These are phyloP conservation scores for Leptopilina drosophilae DNA, from an alignment of 2,888 invertebrate species.

Conservation along the genomic window DNA sequence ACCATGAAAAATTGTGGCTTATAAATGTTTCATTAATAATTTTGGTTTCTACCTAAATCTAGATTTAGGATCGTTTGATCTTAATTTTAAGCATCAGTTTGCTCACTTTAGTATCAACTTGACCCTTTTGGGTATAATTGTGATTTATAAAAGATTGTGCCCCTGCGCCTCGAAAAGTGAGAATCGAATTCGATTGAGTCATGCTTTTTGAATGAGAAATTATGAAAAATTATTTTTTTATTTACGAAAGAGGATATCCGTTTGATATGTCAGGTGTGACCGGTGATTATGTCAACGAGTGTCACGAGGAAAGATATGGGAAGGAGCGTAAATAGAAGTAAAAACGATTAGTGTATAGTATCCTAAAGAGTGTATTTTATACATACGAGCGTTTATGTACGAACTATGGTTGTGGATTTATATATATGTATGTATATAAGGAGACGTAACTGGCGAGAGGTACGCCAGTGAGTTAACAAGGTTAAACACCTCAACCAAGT, in stretches of 20 bases:
- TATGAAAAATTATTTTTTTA: constrained; percentile 37
- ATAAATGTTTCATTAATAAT: too few relatives aligned
- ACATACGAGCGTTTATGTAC: not conserved
- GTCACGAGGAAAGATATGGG: not conserved
- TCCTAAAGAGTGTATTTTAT: constrained; percentile 23
- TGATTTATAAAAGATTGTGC: too few relatives aligned
- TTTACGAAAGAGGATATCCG: constrained; percentile 56
- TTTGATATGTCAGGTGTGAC: constrained; percentile 67
- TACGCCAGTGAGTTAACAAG: constrained; percentile 73
- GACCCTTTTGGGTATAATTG: too few relatives aligned
- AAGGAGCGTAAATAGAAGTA: not conserved
- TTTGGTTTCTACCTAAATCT: too few relatives aligned
- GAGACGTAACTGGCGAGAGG: constrained; percentile 49
- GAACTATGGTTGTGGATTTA: not conserved
- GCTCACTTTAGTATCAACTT: too few relatives aligned
- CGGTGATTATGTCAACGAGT: constrained; percentile 55
- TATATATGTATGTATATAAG: constrained; percentile 50
- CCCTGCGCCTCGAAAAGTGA: too few relatives aligned
- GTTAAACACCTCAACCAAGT: constrained; percentile 76
- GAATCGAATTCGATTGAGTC: too few relatives aligned
- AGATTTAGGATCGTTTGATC: too few relatives aligned
- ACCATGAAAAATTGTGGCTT: too few relatives aligned
- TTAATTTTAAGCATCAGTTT: too few relatives aligned
- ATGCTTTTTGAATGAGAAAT: too few relatives aligned
- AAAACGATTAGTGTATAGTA: not conserved